phyloP scores from a whole-genome alignment of 2,113 vertebrate species.

The Pseudopodoces humilis region DNA sequence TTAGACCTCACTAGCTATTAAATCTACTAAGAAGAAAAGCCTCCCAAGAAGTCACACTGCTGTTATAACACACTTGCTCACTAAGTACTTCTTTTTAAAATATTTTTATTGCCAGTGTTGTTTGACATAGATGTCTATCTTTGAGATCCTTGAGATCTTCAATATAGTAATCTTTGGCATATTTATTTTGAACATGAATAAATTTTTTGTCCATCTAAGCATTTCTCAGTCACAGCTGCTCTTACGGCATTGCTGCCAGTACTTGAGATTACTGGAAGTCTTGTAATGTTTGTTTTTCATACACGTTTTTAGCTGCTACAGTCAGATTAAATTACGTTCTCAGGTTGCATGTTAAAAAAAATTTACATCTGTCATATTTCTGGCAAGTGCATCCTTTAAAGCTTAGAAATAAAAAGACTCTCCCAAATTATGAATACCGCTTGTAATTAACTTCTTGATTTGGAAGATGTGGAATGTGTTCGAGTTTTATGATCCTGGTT shows the following conservation, averaged over 20 bases:
- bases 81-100: not conserved
- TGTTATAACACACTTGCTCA: not conserved
- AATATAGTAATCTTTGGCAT: not conserved
- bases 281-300: slow-evolving; percentile 45
- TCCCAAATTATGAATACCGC: not conserved
- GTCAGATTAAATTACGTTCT: slow-evolving; percentile 43
- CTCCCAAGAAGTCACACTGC: not conserved
- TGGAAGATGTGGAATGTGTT: not conserved
- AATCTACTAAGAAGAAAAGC: not conserved
- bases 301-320: not conserved
- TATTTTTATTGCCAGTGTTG: not conserved
- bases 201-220: slow-evolving; percentile 6
- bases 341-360: slow-evolving; percentile 25
- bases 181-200: not conserved
- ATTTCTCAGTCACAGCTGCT: not conserved
- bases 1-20: not conserved
- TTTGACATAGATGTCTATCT: not conserved
- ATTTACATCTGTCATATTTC: slow-evolving; percentile 36
- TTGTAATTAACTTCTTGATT: not conserved
- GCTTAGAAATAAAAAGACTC: slow-evolving; percentile 11
- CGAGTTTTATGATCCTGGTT: not conserved
- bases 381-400: slow-evolving; percentile 26
- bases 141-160: not conserved
- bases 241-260: not conserved
- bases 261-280: slow-evolving; percentile 20